Evolutionary conservation across 2,113 vertebrate species (phyloP).

Genomic region (Marmota monax): DNA sequence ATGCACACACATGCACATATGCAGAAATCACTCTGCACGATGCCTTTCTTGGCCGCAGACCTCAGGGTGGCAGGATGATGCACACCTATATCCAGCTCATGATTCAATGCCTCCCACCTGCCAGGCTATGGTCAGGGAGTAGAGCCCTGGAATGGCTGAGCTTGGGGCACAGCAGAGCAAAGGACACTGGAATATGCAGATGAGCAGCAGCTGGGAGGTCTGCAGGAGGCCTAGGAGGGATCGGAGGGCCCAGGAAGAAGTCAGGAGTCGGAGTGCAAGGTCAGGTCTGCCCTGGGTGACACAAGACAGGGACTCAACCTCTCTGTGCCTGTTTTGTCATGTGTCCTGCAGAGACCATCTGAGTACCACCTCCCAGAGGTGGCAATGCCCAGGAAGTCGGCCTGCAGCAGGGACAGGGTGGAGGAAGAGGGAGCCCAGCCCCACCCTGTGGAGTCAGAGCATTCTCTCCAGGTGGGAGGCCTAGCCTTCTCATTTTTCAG

Average conservation of each 20-base stretch:
- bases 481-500: not conserved
- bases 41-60: not conserved
- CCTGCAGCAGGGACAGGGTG: not conserved
- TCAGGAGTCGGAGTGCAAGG: not conserved
- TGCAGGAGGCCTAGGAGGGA: not conserved
- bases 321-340: not conserved
- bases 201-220: too few relatives aligned
- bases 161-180: not conserved
- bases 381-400: rapidly evolving
- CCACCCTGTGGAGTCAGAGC: not conserved
- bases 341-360: not conserved
- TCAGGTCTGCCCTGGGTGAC: not conserved
- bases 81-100: not conserved
- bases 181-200: not conserved
- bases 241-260: not conserved
- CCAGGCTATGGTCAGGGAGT: not conserved
- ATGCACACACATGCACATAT: too few relatives aligned
- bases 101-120: not conserved
- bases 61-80: not conserved
- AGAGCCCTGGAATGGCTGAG: not conserved
- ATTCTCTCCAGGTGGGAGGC: not conserved
- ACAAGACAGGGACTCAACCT: constrained; percentile 2
- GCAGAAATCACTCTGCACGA: not conserved
- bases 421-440: not conserved
- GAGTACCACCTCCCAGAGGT: not conserved